A percentile compares a stretch with the other conserved stretches of the same genome.
Conservation (phyloP, 1,140 invertebrate genomes). For the Lepidurus apus region DNA sequence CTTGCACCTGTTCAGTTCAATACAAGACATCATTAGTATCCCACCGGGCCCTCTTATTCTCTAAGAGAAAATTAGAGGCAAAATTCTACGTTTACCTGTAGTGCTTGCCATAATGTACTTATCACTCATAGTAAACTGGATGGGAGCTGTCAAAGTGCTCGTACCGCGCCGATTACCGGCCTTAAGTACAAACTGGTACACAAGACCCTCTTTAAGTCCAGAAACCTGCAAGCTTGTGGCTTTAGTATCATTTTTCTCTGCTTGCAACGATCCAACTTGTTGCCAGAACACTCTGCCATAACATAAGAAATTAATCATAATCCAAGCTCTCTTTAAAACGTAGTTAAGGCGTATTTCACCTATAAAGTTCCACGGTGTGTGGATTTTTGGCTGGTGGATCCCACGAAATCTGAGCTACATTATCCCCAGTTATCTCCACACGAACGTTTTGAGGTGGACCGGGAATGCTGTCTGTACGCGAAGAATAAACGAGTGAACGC, state of each 20-base stretch:
- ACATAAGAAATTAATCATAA: not conserved
- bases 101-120: conserved; percentile 58
- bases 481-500: conserved; percentile 22
- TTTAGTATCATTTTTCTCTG: conserved; percentile 65
- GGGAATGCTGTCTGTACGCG: conserved; percentile 53
- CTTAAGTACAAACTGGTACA: conserved; percentile 73
- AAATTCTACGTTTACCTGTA: conserved; percentile 45
- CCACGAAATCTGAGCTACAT: conserved; percentile 61
- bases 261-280: conserved; percentile 43
- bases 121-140: conserved; percentile 62
- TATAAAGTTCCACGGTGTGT: conserved; percentile 71
- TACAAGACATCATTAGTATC: conserved; percentile 29
- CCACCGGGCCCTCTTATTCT: not conserved
- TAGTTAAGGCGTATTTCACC: conserved; percentile 44
- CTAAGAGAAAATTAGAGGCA: not conserved
- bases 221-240: conserved; percentile 60
- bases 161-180: conserved; percentile 72
- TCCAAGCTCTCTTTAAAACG: conserved; percentile 23
- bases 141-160: conserved; percentile 62
- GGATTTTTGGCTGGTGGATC: conserved; percentile 72
- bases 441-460: conserved; percentile 68
- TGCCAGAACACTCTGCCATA: conserved; percentile 51
- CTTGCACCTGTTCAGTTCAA: conserved; percentile 3
- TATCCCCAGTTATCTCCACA: conserved; percentile 55
- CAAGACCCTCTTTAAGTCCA: conserved; percentile 61